Conservation (phyloP, 2,113 vertebrate species). For the Pachycephala philippinensis region DNA sequence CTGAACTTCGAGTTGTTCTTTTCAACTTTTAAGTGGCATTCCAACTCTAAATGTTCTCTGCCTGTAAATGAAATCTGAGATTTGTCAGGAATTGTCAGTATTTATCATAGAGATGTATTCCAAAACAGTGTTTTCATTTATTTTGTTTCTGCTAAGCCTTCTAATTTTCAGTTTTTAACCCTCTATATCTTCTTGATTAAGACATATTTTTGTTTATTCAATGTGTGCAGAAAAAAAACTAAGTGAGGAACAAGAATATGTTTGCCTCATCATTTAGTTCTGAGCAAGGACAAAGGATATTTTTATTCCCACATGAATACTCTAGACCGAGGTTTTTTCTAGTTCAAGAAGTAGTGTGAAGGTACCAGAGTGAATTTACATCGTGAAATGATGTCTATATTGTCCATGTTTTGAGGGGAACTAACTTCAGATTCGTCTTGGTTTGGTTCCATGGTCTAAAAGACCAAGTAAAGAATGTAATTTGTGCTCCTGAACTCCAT, state of each 20-base stretch:
- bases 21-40: background rate
- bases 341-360: background rate
- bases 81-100: background rate
- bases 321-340: background rate
- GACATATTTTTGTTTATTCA: background rate
- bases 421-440: background rate
- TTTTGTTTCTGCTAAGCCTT: background rate
- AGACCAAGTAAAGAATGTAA: background rate
- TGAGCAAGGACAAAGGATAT: background rate
- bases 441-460: background rate
- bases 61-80: background rate
- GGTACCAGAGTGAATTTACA: background rate
- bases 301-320: background rate
- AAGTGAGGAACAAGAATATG: background rate
- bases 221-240: background rate
- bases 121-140: background rate
- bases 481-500: background rate
- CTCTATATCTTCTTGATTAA: background rate
- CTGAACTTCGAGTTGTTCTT: background rate
- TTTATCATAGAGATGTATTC: background rate
- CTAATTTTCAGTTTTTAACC: background rate
- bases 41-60: background rate
- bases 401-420: background rate
- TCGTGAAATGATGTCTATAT: background rate
- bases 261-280: background rate